phyloP scores from a whole-genome alignment of 2,888 invertebrate genomes.

The Agrypnus murinus region DNA sequence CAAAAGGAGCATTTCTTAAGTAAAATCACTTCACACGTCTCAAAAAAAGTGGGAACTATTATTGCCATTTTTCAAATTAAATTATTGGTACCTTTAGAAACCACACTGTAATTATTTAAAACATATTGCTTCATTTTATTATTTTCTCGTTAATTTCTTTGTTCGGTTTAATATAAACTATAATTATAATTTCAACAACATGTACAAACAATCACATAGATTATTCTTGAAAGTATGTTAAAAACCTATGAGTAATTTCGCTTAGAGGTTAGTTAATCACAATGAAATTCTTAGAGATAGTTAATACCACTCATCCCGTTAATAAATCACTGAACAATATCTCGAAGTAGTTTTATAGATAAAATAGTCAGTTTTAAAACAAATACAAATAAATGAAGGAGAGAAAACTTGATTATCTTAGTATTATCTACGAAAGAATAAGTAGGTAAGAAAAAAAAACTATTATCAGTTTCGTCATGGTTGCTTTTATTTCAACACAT shows the following conservation, averaged over 20 bases:
- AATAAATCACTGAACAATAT: conserved; percentile 15
- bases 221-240: conserved; percentile 24
- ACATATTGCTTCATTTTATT: conserved; percentile 5
- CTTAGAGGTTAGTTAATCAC: conserved; percentile 22
- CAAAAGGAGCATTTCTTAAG: too few species aligned
- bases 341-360: background rate
- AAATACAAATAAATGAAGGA: background rate
- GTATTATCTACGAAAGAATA: too few species aligned
- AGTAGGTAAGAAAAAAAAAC: background rate
- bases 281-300: conserved; percentile 17
- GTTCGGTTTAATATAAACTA: background rate
- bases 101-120: too few species aligned
- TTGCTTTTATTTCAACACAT: conserved; percentile 53
- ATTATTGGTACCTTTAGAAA: too few species aligned
- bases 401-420: conserved; percentile 21
- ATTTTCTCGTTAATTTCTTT: conserved; percentile 10
- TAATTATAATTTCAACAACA: conserved; percentile 22
- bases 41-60: too few species aligned
- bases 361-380: too few species aligned
- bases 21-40: too few species aligned
- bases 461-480: conserved; percentile 52
- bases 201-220: background rate
- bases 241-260: conserved; percentile 33
- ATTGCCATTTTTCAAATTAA: too few species aligned
- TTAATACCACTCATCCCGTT: conserved; percentile 17